Conservation (phyloP, 2,113 vertebrate genomes). For the Dunckerocampus dactyliophorus region DNA sequence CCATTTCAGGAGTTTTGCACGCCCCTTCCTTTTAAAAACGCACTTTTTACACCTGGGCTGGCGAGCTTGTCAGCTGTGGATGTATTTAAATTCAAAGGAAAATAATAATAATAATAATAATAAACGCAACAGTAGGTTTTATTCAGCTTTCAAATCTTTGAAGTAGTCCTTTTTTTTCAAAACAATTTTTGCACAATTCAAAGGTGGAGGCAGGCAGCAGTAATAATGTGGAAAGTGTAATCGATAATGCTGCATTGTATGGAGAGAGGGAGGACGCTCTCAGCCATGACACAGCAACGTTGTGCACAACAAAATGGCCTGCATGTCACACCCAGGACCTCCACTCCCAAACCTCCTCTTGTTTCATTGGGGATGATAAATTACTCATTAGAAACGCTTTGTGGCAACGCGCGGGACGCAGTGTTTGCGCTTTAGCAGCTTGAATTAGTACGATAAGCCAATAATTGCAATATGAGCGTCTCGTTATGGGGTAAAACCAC, state of each 20-base stretch:
- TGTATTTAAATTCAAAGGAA: neutral
- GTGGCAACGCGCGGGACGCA: no score
- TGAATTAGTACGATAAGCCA: no score
- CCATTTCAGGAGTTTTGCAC: neutral
- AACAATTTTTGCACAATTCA: neutral
- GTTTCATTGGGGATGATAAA: neutral
- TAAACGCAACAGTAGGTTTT: no score
- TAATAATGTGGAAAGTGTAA: constrained; percentile 20
- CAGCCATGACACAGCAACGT: constrained; percentile 67
- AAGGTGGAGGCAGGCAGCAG: constrained; percentile 1
- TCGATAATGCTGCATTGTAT: constrained; percentile 60
- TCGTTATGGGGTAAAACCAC: no score
- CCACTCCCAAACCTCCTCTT: neutral
- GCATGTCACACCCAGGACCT: neutral
- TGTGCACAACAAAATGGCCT: constrained; percentile 16
- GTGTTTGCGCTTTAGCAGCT: no score
- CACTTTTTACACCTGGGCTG: neutral
- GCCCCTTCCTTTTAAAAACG: neutral
- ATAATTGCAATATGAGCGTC: no score
- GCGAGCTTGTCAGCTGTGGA: neutral
- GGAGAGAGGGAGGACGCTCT: constrained; percentile 26
- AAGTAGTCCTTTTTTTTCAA: neutral
- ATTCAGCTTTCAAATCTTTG: neutral
- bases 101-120: no score
- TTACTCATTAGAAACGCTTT: neutral